Evolutionary conservation across 2,797 vertebrate genomes (phyloP).

Genomic region (Meriones psammophilus): DNA sequence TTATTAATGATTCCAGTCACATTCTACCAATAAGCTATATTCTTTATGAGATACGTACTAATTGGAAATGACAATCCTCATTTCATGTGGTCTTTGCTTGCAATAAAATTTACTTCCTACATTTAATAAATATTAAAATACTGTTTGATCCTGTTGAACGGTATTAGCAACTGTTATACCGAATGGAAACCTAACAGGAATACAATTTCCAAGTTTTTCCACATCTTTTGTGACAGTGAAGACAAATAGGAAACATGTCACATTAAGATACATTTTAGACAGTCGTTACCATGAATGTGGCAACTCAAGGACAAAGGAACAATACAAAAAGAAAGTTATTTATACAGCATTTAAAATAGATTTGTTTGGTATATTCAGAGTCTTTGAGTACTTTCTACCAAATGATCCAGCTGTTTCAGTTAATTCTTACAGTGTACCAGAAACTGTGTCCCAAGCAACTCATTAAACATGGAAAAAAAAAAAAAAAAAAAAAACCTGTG

Average conservation of each 20-base stretch:
- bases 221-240: conserved; percentile 25
- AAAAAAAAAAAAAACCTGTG: not conserved
- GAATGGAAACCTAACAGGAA: conserved; percentile 50
- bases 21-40: conserved; percentile 35
- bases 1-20: conserved; percentile 27
- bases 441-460: conserved; percentile 37
- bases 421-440: conserved; percentile 35
- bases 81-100: conserved; percentile 36
- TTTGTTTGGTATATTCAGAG: conserved; percentile 54
- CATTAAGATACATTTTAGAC: not conserved
- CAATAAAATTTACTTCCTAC: conserved; percentile 35
- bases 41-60: conserved; percentile 6
- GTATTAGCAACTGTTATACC: not conserved
- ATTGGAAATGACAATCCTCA: not conserved
- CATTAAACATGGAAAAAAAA: conserved; percentile 32
- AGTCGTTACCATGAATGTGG: conserved; percentile 1
- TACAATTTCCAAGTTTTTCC: not conserved
- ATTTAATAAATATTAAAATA: conserved; percentile 40
- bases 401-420: conserved; percentile 53
- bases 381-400: conserved; percentile 41
- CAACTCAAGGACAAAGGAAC: conserved; percentile 19
- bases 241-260: conserved; percentile 14
- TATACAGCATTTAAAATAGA: conserved; percentile 54
- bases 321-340: conserved; percentile 24
- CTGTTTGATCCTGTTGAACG: not conserved